A percentile compares a stretch with the other conserved stretches of the same genome.
These are phyloP conservation scores for Metridium senile DNA, from an alignment of 92 coral and sea anemone genomes.

Conservation along the genomic window DNA sequence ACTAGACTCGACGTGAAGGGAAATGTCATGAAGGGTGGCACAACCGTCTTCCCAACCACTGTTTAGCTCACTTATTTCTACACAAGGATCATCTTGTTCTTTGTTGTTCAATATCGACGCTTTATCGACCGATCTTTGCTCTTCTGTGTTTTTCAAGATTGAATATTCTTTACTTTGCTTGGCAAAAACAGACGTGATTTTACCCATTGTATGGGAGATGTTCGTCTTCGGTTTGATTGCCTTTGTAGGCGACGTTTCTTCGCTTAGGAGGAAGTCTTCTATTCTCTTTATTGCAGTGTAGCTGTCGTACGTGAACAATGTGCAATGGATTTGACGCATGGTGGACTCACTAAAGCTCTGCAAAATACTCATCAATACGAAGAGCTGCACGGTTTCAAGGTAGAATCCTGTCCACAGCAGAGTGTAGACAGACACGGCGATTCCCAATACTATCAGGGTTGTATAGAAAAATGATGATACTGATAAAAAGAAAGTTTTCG, in stretches of 20 bases:
- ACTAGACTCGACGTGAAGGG: background rate
- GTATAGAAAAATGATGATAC: background rate
- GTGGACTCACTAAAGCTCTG: background rate
- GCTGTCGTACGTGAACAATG: background rate
- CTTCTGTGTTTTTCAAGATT: background rate
- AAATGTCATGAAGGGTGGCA: background rate
- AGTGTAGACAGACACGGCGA: background rate
- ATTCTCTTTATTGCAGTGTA: background rate
- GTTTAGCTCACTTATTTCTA: background rate
- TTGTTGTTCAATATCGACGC: background rate
- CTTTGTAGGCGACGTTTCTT: background rate
- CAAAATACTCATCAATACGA: background rate
- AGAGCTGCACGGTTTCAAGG: background rate
- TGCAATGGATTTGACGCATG: background rate
- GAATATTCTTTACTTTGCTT: background rate
- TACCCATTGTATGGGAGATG: background rate
- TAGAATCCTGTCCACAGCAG: constrained; percentile 1
- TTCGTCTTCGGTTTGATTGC: background rate
- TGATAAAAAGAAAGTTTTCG: background rate
- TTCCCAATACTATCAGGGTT: background rate
- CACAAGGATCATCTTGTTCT: background rate
- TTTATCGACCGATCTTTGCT: background rate
- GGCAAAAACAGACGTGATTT: background rate
- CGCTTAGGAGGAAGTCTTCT: background rate
- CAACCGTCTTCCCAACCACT: constrained; percentile 10